A percentile compares a stretch with the other conserved stretches of the same genome.
Conservation (phyloP, 2,888 invertebrate species). For the Dorcus hopei region DNA sequence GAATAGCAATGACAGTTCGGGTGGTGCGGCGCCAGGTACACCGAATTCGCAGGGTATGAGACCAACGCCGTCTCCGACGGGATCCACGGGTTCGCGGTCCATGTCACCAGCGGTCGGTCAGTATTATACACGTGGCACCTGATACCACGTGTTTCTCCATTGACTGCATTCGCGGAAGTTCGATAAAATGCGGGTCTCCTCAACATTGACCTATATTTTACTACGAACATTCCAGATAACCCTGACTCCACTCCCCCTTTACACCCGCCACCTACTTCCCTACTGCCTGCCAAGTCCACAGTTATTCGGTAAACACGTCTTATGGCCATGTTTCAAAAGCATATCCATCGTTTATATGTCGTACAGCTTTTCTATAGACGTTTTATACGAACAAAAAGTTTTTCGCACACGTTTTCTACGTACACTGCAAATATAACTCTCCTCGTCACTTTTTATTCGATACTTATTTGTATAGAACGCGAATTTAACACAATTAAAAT, state of each 20-base stretch:
- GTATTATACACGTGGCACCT: slow-evolving; percentile 45
- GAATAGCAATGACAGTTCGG: slow-evolving; percentile 59
- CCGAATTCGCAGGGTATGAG: slow-evolving; percentile 79
- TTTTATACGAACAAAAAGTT: too few relatives aligned
- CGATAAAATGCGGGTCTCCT: slow-evolving; percentile 36
- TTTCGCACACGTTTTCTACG: too few relatives aligned
- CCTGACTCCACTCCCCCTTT: slow-evolving; percentile 17
- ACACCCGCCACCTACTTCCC: slow-evolving; percentile 10
- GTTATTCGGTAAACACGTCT: background rate
- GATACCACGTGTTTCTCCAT: slow-evolving; percentile 29
- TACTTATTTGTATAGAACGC: too few relatives aligned
- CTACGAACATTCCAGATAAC: slow-evolving; percentile 30
- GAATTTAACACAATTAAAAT: too few relatives aligned
- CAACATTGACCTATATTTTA: slow-evolving; percentile 40
- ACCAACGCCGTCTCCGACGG: slow-evolving; percentile 90
- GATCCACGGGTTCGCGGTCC: slow-evolving; percentile 91
- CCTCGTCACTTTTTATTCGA: too few relatives aligned
- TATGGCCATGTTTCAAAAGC: background rate
- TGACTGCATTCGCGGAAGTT: slow-evolving; percentile 30
- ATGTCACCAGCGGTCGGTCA: slow-evolving; percentile 97
- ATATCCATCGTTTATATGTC: too few relatives aligned
- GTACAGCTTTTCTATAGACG: too few relatives aligned
- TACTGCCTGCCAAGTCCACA: background rate
- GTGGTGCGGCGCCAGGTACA: slow-evolving; percentile 65
- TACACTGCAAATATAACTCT: too few relatives aligned